Evolutionary conservation across 2,888 invertebrate genomes (phyloP).

Genomic region (Strigamia transsilvanica): DNA sequence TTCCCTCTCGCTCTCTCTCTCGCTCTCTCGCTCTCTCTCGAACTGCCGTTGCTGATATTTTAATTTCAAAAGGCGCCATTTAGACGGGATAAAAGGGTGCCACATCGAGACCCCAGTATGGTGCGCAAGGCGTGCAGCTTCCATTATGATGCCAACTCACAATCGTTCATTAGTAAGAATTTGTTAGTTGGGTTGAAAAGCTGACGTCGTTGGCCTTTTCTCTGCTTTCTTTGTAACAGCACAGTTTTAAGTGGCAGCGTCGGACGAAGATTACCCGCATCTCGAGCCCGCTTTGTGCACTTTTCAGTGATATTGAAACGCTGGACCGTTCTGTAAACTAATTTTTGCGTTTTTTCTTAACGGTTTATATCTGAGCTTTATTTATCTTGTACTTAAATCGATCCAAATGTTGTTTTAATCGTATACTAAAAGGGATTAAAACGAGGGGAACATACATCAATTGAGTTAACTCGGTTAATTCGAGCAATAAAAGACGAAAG

Average conservation of each 20-base stretch:
- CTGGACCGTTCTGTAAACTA: conserved; percentile 17
- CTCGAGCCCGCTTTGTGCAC: conserved; percentile 4
- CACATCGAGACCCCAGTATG: conserved; percentile 20
- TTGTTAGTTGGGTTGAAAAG: conserved; percentile 28
- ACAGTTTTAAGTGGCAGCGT: conserved; percentile 16
- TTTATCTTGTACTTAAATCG: conserved; percentile 31
- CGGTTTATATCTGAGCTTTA: not conserved
- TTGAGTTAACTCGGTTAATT: not conserved
- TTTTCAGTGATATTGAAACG: not conserved
- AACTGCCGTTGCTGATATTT: conserved; percentile 36
- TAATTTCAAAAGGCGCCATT: conserved; percentile 36
- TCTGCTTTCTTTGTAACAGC: conserved; percentile 3
- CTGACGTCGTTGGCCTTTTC: conserved; percentile 32
- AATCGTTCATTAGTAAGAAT: conserved; percentile 49
- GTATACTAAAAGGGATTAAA: not conserved
- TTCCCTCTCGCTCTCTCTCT: not conserved
- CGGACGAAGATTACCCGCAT: conserved; percentile 42
- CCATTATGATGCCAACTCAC: conserved; percentile 33
- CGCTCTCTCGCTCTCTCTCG: conserved; percentile 1
- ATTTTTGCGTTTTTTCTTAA: not conserved
- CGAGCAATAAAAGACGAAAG: not conserved
- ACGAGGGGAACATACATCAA: not conserved
- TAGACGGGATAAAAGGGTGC: conserved; percentile 6
- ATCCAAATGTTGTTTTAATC: conserved; percentile 2
- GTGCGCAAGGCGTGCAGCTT: not conserved